Base-by-base conservation (phyloP, 2,888 invertebrate genomes). In the Oscheius onirici region DNA sequence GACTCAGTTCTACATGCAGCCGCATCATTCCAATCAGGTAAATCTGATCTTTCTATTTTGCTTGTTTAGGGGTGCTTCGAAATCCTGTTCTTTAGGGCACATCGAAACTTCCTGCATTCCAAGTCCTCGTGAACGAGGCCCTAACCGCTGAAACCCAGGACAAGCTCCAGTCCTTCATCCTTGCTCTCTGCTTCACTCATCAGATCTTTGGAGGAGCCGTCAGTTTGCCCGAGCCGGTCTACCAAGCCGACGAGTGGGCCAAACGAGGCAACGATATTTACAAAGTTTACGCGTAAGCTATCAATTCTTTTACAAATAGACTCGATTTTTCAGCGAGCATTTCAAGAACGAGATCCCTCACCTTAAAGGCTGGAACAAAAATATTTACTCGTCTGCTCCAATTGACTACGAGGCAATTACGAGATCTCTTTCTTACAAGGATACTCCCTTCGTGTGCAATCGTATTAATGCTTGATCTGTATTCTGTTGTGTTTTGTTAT, bases 201-300 rank as follows among this genome's bases (percentile, higher is more conserved):
- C 77, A 79, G 65, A 60, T 60, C 44, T 44, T 49, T n/a, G 71
- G 69, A n/a, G 40, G 54, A 5, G 61, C 77, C 13, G 71, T 77
- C 55, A 61, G 70, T 22, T 55, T 84, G 11, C 83, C 84, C 10
- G 83, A 83, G 69, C 81, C 83, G 1, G 76, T 84, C 1, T 83
- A 77, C 52, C 78, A 78, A 24, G 84, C 83, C 0, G 82, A 84
- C 46, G 83, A 82, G 44, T 79, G 83, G 69, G 84, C 84, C 10
- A 82, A 84, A 49, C 68, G 84, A 24, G 84, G 84, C 34, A 67
- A 66, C 10, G 66, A 73, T 28, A 41, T 79, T 3, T 74, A 49
- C 44, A 43, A 28, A 22, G 54, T 26, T 10, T 72, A 58, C 28
- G 68, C 28, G 61, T 73, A 15, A 46, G 20, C 5, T 46, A n/a